These are phyloP conservation scores for mouse (Mus musculus) DNA, from an alignment of 2,113 vertebrate genomes.

Conservation along the genomic window GRCm39 chr9:27064501-27065000, in stretches of 20 bases:
- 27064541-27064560: slow-evolving; percentile 21
- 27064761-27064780: background rate
- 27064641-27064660: too few species aligned
- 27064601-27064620: background rate
- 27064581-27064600: background rate
- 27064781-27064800: background rate
- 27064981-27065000: too few species aligned
- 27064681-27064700: background rate
- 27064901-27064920: too few species aligned
- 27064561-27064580: background rate
- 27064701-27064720: background rate
- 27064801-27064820: background rate
- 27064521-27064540: background rate
- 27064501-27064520: background rate
- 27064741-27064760: background rate
- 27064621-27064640: background rate
- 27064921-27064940: too few species aligned
- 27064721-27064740: background rate
- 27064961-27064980: too few species aligned
- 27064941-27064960: too few species aligned
- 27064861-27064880: background rate
- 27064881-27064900: too few species aligned
- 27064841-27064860: background rate
- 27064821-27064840: background rate
- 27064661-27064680: background rate